phyloP scores from a whole-genome alignment of 2,113 vertebrate species.

The Porphyrio hochstetteri region DNA sequence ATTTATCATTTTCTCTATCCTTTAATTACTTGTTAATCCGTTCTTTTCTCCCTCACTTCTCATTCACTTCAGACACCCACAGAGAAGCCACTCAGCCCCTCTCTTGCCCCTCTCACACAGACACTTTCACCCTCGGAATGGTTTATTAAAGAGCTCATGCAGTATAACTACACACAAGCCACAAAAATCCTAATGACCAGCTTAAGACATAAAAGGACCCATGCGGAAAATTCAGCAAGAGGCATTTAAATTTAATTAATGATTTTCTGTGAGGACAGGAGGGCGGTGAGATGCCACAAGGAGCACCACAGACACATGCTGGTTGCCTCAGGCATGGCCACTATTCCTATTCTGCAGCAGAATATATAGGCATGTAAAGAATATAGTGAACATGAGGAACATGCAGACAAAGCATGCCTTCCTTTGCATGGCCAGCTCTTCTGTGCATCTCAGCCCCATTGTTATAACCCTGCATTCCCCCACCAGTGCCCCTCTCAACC shows the following conservation, averaged over 20 bases:
- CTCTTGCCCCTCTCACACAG: background rate
- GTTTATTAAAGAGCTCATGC: background rate
- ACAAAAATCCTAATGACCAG: background rate
- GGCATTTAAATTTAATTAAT: background rate
- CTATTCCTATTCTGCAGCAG: background rate
- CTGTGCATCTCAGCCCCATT: accelerated
- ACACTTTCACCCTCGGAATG: background rate
- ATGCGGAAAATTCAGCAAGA: background rate
- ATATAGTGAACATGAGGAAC: background rate
- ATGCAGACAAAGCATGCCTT: background rate
- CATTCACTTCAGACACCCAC: background rate
- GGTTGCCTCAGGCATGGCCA: accelerated
- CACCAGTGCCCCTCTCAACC: background rate
- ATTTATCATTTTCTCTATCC: background rate
- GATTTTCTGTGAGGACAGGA: background rate
- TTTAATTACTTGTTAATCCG: constrained; percentile 14
- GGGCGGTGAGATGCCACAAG: background rate
- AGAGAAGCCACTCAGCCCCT: background rate
- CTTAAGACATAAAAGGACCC: background rate
- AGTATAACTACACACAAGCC: background rate
- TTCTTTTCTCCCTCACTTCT: background rate
- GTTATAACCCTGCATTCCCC: background rate
- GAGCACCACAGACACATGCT: background rate
- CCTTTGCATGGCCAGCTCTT: background rate
- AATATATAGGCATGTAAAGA: background rate